phyloP scores from a whole-genome alignment of 2,113 vertebrate genomes.

The Hystrix cristata region DNA sequence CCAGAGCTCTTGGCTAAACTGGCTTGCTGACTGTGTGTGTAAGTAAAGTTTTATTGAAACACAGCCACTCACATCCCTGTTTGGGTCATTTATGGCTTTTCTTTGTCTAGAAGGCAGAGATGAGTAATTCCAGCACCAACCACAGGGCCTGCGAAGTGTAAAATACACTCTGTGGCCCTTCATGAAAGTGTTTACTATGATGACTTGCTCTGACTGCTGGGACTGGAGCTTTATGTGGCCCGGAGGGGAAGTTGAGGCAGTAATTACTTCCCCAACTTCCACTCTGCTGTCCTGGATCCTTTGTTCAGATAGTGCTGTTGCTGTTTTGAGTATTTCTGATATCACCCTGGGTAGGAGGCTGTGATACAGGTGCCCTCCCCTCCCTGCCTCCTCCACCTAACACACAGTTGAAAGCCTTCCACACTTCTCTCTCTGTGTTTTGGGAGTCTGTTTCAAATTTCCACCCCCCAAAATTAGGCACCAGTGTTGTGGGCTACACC shows the following conservation, averaged over 20 bases:
- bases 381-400: neutral
- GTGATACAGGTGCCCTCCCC: neutral
- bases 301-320: neutral
- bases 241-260: neutral
- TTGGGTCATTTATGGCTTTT: neutral
- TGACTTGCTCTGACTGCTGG: neutral
- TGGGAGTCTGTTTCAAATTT: neutral
- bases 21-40: neutral
- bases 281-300: neutral
- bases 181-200: neutral
- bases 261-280: neutral
- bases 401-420: neutral
- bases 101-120: neutral
- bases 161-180: neutral
- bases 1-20: neutral
- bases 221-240: neutral
- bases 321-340: neutral
- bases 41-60: slow-evolving; percentile 56
- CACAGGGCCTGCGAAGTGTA: neutral
- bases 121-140: neutral
- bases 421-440: neutral
- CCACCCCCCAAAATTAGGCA: neutral
- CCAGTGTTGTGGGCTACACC: neutral
- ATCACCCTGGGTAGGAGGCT: neutral
- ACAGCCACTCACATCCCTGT: neutral